Evolutionary conservation across 1,140 invertebrate genomes (phyloP), one percentile per base, ranked within the genome.

Genomic region (Samia ricini): DNA sequence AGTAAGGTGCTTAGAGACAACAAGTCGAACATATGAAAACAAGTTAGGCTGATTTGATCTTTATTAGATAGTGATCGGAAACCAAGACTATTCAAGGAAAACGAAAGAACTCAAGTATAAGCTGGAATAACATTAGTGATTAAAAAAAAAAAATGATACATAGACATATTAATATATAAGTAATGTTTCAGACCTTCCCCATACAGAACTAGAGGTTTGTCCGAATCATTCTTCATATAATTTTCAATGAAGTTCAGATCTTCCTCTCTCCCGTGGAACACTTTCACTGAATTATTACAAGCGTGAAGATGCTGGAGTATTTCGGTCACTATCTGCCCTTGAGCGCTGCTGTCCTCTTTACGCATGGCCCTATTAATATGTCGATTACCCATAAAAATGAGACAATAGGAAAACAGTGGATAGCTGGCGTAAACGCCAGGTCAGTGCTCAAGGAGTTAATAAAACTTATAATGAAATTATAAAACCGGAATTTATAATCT

Each of bases 251-350:
- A 94, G 59, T 95, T 93, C 19, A 99, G 90, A 73, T 95, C 96
- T 61, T 97, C 95, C 86, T 98, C 96, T 54, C 98, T 92, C 0
- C 98, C 98, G 83, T 98, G 97, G 88, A 99, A 99, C 26, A 98
- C 96, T 88, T 95, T 96, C 3, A 98, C 98, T n/a, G 97, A 98
- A 86, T 98, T 98, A 76, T 97, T 98, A 77, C 98, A 99, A 23
- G 97, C 97, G 77, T 99, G 98, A 8, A 99, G 92, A 93, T 99
- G 98, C 81, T 99, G 98, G 21, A 99, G 91, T 49, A 99, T 97
- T 91, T 99, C 98, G 1, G 97, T 98, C 71, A 98, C 96, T 75
- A 98, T 98, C 87, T 97, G 96, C 18, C 97, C 97, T 81, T 98
- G 96, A 12, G 97, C 95, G 66, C 96, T 98, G 59, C 95, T 97